Evolutionary conservation across 2,888 invertebrate genomes (phyloP), one percentile per base, ranked within the genome.

Genomic region (Phytoseiulus persimilis): DNA sequence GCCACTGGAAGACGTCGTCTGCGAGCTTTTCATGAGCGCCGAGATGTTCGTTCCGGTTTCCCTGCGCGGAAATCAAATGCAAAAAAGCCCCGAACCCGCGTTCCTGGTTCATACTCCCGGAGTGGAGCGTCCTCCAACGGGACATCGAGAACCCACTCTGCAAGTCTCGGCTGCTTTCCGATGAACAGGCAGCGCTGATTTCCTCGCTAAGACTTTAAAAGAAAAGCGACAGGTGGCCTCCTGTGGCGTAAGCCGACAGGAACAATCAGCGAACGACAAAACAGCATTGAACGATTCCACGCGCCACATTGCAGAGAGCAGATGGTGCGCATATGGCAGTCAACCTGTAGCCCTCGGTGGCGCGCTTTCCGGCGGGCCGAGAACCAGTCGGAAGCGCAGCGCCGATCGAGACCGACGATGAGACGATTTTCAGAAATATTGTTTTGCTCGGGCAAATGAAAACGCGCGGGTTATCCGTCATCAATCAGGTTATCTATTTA

Each of bases 251-350:
- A 65, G 65, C 65, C 11, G 65, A 65, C 65, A 65, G 65, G 65
- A 65, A 65, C 65, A 65, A 65, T 65, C 65, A 65, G 65, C 65
- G 65, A 65, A 65, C 65, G 65, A 65, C 65, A 65, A 65, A 65
- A 65, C 23, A 65, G 65, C 65, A 65, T 28, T 65, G 65, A 65
- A 65, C 18, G 65, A 65, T 65, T 65, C 65, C 65, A 65, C 65
- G 65, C 65, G 65, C 65, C 65, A 65, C 65, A 65, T 65, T 65
- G 18, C 65, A 65, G 28, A 65, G 65, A 65, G 65, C 65, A 65
- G 65, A 65, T 65, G 65, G 65, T 28, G 65, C 65, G 28, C 65
- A 65, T 65, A 65, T 65, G 65, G 5, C 65, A 65, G 28, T 14
- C 65, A 39, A 39, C 39, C 39, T 39, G 39, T 39, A 39, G 39